Evolutionary conservation across 2,113 vertebrate species (phyloP).

Genomic region (Dendrocopos noguchii): DNA sequence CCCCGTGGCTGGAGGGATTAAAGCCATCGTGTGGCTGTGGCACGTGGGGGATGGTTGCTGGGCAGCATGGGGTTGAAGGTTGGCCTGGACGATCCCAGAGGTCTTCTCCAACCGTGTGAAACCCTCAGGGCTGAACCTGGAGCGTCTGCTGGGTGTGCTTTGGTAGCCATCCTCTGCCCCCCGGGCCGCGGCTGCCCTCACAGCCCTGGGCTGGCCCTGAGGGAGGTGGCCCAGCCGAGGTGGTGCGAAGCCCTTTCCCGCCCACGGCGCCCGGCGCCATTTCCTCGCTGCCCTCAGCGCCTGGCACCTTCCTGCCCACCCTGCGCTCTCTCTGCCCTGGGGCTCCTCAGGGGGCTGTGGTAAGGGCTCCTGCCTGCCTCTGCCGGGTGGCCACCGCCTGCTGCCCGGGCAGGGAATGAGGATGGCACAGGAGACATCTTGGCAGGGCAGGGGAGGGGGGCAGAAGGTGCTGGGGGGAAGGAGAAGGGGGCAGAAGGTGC

Average conservation of each 20-base stretch:
- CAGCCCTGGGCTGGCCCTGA: accelerated
- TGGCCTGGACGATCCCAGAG: too few species aligned
- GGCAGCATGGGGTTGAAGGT: too few species aligned
- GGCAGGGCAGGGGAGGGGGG: too few species aligned
- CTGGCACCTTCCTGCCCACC: accelerated
- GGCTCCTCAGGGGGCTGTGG: not conserved
- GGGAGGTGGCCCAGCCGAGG: accelerated
- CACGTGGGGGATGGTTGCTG: too few species aligned
- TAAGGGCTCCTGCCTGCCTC: not conserved
- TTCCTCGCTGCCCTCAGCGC: not conserved
- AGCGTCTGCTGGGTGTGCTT: not conserved
- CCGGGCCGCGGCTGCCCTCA: accelerated
- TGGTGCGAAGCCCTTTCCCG: not conserved
- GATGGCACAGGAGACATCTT: not conserved
- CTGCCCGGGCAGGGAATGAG: not conserved
- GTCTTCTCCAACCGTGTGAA: not conserved
- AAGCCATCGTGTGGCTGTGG: too few species aligned
- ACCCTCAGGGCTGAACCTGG: not conserved
- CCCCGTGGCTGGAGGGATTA: too few species aligned
- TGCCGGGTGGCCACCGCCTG: accelerated
- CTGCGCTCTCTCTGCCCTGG: accelerated
- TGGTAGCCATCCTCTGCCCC: accelerated
- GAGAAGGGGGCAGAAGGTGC: too few species aligned
- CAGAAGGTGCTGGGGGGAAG: too few species aligned
- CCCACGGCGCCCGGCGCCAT: not conserved